A percentile compares a stretch with the other conserved stretches of the same genome.
These are phyloP conservation scores for Anastatus disparis DNA, from an alignment of 1,140 invertebrate genomes.

Conservation along the genomic window DNA sequence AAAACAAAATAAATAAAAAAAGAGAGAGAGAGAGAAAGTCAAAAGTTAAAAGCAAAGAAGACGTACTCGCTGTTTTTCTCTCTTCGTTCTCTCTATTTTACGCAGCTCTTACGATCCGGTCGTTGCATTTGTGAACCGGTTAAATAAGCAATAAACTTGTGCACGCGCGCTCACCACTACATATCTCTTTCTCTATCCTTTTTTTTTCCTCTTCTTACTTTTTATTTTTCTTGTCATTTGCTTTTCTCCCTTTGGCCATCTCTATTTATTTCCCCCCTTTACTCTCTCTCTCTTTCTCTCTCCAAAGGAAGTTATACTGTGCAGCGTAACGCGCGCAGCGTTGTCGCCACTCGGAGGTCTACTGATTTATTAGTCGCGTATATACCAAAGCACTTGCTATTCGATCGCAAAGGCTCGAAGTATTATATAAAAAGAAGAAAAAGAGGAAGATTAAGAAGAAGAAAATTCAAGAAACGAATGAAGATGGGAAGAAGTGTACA, in stretches of 20 bases:
- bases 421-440: too few relatives aligned
- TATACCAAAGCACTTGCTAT: too few relatives aligned
- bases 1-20: too few relatives aligned
- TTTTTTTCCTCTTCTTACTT: constrained; percentile 9
- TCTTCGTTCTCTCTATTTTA: background rate
- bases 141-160: constrained; percentile 50
- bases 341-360: constrained; percentile 33
- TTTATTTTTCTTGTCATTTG: too few relatives aligned
- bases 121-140: constrained; percentile 38
- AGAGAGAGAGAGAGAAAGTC: too few relatives aligned
- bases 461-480: background rate
- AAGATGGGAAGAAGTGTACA: background rate
- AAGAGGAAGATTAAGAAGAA: too few relatives aligned
- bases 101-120: constrained; percentile 7
- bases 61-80: constrained; percentile 12
- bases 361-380: constrained; percentile 40
- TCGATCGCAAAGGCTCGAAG: too few relatives aligned
- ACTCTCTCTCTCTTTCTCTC: too few relatives aligned
- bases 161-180: background rate
- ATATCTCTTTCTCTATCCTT: background rate
- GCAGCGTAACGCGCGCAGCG: constrained; percentile 21
- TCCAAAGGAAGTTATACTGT: background rate
- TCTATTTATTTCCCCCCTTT: background rate
- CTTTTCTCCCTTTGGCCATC: background rate
- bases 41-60: constrained; percentile 12